Conservation (phyloP, 1,140 invertebrate genomes). For the Halictus rubicundus region DNA sequence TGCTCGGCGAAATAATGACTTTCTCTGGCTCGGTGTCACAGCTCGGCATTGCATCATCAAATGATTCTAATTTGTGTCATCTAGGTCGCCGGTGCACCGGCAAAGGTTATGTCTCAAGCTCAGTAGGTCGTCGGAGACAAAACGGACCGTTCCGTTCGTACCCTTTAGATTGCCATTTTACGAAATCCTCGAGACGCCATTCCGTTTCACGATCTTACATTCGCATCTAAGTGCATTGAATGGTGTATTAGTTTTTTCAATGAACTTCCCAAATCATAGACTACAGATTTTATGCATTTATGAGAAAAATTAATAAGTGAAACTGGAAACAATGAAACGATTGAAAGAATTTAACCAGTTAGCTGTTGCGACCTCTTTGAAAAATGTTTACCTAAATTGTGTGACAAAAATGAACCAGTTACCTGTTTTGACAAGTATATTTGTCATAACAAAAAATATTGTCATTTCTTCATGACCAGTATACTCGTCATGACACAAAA, state of each 20-base stretch:
- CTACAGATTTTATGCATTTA: too few species aligned
- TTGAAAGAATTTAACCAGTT: too few species aligned
- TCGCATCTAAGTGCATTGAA: neutral
- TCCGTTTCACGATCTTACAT: neutral
- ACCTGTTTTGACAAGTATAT: too few species aligned
- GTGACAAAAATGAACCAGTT: too few species aligned
- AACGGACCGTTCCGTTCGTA: slow-evolving; percentile 25
- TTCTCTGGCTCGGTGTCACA: slow-evolving; percentile 72
- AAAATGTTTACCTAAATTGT: too few species aligned
- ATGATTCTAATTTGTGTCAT: slow-evolving; percentile 73
- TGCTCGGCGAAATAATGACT: slow-evolving; percentile 77
- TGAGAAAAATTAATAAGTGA: too few species aligned
- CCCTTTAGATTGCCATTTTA: neutral
- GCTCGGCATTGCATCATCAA: slow-evolving; percentile 72
- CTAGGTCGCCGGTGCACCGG: slow-evolving; percentile 50
- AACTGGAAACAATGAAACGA: too few species aligned
- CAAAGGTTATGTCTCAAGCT: slow-evolving; percentile 80
- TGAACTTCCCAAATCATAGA: too few species aligned
- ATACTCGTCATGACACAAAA: too few species aligned
- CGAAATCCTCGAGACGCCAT: neutral
- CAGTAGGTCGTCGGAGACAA: slow-evolving; percentile 76
- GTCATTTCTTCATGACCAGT: too few species aligned
- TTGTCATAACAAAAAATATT: too few species aligned
- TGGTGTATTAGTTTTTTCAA: neutral
- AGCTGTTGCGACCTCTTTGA: too few species aligned